phyloP scores from a whole-genome alignment of 2,113 vertebrate species.

The Oenanthe oenanthe region DNA sequence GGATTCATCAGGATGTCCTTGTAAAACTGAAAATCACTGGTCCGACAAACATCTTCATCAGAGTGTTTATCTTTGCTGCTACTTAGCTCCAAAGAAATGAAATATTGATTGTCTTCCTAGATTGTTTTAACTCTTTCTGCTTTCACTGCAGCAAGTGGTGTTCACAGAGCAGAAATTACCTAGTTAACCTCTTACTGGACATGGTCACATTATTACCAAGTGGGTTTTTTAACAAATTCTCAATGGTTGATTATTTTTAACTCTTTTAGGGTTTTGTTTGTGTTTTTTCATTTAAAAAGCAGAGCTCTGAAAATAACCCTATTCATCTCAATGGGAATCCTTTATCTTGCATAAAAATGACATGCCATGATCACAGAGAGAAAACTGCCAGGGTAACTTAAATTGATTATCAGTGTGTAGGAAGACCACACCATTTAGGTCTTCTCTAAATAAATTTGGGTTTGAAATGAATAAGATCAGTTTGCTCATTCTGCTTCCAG shows the following conservation, averaged over 20 bases:
- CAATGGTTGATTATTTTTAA: neutral
- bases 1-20: neutral
- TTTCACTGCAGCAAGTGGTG: neutral
- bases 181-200: neutral
- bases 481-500: neutral
- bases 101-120: conserved; percentile 7
- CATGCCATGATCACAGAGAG: neutral
- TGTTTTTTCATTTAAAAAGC: neutral
- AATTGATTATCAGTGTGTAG: neutral
- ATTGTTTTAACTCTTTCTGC: neutral
- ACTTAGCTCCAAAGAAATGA: conserved; percentile 20
- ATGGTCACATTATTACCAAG: neutral
- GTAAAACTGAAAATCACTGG: neutral
- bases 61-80: neutral
- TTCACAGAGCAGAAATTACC: neutral
- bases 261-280: neutral
- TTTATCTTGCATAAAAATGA: neutral
- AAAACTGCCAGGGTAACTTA: neutral
- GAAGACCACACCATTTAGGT: neutral
- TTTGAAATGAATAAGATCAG: neutral
- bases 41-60: neutral
- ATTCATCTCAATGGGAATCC: neutral
- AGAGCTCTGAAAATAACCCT: neutral
- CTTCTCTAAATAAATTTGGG: neutral
- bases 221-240: neutral